These are phyloP conservation scores for Phengaris arion DNA, from an alignment of 2,888 invertebrate genomes.

Conservation along the genomic window DNA sequence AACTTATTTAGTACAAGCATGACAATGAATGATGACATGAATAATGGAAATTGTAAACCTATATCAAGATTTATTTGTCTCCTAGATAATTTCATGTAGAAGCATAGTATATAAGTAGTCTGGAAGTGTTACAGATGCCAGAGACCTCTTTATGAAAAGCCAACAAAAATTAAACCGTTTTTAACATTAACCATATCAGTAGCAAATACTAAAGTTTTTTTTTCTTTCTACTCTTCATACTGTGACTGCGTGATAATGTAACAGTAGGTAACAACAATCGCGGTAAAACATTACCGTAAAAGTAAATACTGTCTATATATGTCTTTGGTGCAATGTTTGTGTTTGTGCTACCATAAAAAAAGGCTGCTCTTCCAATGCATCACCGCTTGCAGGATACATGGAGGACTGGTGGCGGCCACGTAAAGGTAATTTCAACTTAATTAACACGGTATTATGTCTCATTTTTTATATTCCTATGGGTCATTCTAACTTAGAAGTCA, in stretches of 20 bases:
- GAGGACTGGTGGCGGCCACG: slow-evolving; percentile 99
- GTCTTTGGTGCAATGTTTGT: slow-evolving; percentile 76
- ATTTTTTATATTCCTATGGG: slow-evolving; percentile 20
- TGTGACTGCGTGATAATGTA: slow-evolving; percentile 26
- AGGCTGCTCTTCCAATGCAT: slow-evolving; percentile 88
- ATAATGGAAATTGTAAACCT: no score
- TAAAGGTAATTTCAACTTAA: slow-evolving; percentile 88
- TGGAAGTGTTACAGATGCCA: no score
- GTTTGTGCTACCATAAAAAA: slow-evolving; percentile 80
- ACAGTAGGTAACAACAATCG: slow-evolving; percentile 12
- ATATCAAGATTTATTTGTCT: no score
- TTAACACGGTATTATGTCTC: slow-evolving; percentile 47
- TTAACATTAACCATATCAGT: background rate
- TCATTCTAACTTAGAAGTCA: slow-evolving; percentile 14
- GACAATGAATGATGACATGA: no score
- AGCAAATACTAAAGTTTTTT: background rate
- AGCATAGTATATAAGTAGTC: no score
- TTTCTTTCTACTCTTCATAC: slow-evolving; percentile 15
- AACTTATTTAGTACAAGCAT: no score
- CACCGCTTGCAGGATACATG: slow-evolving; percentile 97
- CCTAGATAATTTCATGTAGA: no score
- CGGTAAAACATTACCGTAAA: slow-evolving; percentile 44
- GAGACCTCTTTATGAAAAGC: no score
- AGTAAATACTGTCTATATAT: slow-evolving; percentile 73
- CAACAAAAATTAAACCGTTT: no score